Evolutionary conservation across 2,113 vertebrate species (phyloP), one percentile per base, ranked within the genome.

Genomic region (Erythrolamprus reginae): DNA sequence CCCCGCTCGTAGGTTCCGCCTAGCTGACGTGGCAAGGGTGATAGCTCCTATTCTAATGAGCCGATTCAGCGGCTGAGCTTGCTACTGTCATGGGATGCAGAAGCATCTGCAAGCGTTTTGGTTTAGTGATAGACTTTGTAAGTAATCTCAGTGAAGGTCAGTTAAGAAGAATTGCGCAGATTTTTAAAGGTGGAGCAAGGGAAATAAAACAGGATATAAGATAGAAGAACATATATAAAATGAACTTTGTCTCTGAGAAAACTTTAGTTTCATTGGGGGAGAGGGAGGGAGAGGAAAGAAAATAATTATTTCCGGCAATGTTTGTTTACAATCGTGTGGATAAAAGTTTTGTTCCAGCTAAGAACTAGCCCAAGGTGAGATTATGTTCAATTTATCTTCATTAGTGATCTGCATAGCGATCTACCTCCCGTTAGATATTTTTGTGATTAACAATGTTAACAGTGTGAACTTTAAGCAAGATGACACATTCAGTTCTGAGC

Each of bases 11-110:
- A 92, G 91, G 94, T 90, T 95, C 96, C 90, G 89, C 88, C 10
- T 6, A 24, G 93, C 93, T 96, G 96, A 96, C 95, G 95, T 97
- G 95, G 95, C 96, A 94, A 82, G 88, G 88, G 5, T 10, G 21
- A 82, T 56, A 77, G 86, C 70, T 61, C 70, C 89, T 58, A 48
- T 92, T 92, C 94, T 92, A 92, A 93, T 92, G 89, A 92, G 89
- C 56, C 88, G 19, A 77, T 52, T 28, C 45, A 84, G 83, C 13
- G 48, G 83, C 48, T 5, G 89, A 90, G 83, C 88, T 58, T 61
- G 82, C 53, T 65, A 65, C 84, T 0, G 1, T 0, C 28, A 15
- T 84, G 95, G 94, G 94, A 82, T 88, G 90, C 90, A 90, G 89
- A 92, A 93, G 52, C 48, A 70, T 52, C 88, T 93, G 90, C 93